Evolutionary conservation across 2,797 vertebrate genomes (phyloP).

Genomic region (Miichthys miiuy): DNA sequence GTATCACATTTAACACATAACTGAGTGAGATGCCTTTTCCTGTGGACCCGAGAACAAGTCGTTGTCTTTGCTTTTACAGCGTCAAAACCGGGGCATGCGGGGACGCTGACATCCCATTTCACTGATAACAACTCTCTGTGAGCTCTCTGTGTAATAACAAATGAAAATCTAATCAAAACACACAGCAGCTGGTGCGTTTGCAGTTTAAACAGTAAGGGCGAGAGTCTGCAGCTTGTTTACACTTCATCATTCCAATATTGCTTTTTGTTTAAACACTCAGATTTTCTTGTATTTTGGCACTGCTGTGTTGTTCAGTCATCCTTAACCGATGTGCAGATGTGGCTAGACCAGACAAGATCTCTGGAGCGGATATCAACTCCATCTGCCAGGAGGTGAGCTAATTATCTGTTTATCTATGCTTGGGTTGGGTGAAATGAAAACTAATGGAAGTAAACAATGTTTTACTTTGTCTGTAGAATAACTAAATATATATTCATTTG

Average conservation of each 20-base stretch:
- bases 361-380: slow-evolving; percentile 95
- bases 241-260: not conserved
- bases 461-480: not conserved
- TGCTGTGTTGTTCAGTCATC: slow-evolving; percentile 48
- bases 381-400: slow-evolving; percentile 94
- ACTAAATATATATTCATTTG: not conserved
- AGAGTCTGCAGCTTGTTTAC: not conserved
- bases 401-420: not conserved
- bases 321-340: slow-evolving; percentile 89
- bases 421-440: not conserved
- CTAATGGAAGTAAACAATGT: not conserved
- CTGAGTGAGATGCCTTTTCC: not conserved
- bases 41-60: not conserved
- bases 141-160: not conserved
- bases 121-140: not conserved
- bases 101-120: not conserved
- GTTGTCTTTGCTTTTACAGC: not conserved
- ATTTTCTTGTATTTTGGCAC: not conserved
- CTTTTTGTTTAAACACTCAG: not conserved
- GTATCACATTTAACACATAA: not conserved
- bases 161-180: not conserved
- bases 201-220: not conserved
- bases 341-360: slow-evolving; percentile 95
- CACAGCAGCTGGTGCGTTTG: not conserved
- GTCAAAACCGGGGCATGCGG: not conserved